These are phyloP conservation scores for Lycorma delicatula DNA, from an alignment of 1,140 invertebrate species.

Conservation along the genomic window DNA sequence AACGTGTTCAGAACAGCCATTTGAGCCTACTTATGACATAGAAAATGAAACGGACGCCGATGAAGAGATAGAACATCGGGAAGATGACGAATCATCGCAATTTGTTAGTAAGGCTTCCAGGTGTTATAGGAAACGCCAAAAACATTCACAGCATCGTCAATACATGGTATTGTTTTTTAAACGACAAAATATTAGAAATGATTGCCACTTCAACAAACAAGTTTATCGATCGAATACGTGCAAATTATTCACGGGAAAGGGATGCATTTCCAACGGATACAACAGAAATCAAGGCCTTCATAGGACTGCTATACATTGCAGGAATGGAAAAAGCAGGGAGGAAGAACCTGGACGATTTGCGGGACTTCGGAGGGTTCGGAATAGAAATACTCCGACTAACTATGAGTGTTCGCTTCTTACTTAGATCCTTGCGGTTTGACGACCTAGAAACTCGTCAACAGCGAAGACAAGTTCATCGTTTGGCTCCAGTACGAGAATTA, in stretches of 20 bases:
- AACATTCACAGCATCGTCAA: constrained; percentile 4
- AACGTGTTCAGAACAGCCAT: constrained; percentile 11
- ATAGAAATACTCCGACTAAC: constrained; percentile 17
- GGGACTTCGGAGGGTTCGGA: constrained; percentile 16
- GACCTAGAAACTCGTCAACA: constrained; percentile 27
- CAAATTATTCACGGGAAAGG: constrained; percentile 17
- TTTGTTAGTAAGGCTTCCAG: constrained; percentile 14
- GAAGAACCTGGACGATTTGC: constrained; percentile 12
- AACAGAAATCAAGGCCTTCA: constrained; percentile 18
- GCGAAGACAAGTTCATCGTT: constrained; percentile 22
- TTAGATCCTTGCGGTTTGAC: constrained; percentile 31
- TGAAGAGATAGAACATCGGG: constrained; percentile 16
- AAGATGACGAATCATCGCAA: constrained; percentile 18
- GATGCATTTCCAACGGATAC: constrained; percentile 14
- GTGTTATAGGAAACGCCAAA: constrained; percentile 9
- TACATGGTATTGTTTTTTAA: constrained; percentile 14
- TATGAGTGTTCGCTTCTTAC: constrained; percentile 8
- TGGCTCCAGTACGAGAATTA: constrained; percentile 25
- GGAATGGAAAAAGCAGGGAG: constrained; percentile 15
- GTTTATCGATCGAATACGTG: constrained; percentile 14
- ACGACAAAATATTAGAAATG: constrained; percentile 15
- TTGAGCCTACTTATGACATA: constrained; percentile 12
- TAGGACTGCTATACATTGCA: constrained; percentile 17
- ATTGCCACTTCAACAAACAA: constrained; percentile 16
- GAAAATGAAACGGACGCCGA: constrained; percentile 14